A percentile compares a stretch with the other conserved stretches of the same genome.
Conservation (phyloP, 1,140 invertebrate species). For the Bombus cullumanus region DNA sequence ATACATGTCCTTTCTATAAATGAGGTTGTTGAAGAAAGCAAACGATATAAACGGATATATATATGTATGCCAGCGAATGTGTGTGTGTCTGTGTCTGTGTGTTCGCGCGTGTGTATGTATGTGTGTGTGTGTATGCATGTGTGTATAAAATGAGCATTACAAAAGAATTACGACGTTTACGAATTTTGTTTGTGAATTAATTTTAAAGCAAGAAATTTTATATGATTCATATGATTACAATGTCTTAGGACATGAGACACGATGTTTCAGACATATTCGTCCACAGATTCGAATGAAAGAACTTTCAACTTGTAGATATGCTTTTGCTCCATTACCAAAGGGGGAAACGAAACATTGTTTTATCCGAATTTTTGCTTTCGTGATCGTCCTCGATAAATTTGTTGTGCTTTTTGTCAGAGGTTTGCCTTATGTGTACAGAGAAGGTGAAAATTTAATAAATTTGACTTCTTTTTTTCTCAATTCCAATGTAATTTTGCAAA, state of each 20-base stretch:
- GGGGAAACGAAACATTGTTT: conserved; percentile 40
- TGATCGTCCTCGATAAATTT: conserved; percentile 44
- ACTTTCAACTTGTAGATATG: conserved; percentile 16
- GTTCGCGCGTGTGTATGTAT: too few relatives aligned
- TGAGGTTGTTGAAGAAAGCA: background rate
- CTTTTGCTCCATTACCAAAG: conserved; percentile 3
- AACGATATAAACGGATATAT: background rate
- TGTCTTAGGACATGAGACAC: background rate
- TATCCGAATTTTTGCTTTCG: conserved; percentile 52
- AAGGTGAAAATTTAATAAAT: background rate
- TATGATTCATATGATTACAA: background rate
- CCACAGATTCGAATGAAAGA: background rate
- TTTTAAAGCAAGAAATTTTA: background rate
- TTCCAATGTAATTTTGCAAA: background rate
- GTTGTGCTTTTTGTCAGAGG: conserved; percentile 37
- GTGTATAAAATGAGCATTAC: background rate
- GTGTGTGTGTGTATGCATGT: background rate
- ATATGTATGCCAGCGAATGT: background rate
- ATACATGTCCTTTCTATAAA: conserved; percentile 7
- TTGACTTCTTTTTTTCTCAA: background rate
- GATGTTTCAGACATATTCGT: background rate
- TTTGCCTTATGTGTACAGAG: background rate
- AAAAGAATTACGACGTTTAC: background rate
- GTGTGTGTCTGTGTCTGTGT: rapidly evolving
- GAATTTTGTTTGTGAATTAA: background rate